phyloP scores from a whole-genome alignment of 1,140 invertebrate species.

The Drosophila jambulina region DNA sequence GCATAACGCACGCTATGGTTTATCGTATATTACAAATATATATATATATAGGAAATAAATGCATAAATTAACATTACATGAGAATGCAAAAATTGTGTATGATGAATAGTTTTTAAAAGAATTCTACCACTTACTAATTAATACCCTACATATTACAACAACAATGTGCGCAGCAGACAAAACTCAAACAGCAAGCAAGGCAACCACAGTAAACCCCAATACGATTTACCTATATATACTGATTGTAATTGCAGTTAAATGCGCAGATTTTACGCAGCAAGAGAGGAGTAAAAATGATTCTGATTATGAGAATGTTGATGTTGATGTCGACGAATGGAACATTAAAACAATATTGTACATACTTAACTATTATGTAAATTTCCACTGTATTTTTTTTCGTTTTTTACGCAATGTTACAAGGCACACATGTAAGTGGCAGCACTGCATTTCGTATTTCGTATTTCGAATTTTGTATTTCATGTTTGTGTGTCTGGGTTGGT shows the following conservation, averaged over 20 bases:
- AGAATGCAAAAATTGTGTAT: constrained; percentile 54
- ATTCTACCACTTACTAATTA: constrained; percentile 70
- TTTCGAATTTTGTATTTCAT: constrained; percentile 37
- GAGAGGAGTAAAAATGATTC: constrained; percentile 14
- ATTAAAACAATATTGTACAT: constrained; percentile 64
- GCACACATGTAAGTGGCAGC: constrained; percentile 61
- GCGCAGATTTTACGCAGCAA: constrained; percentile 46
- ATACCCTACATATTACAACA: constrained; percentile 41
- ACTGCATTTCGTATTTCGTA: constrained; percentile 61
- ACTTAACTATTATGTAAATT: constrained; percentile 82
- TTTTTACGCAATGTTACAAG: constrained; percentile 65
- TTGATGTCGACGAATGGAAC: constrained; percentile 14
- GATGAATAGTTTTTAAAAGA: constrained; percentile 65
- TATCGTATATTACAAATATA: constrained; percentile 61
- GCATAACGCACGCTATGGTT: constrained; percentile 58
- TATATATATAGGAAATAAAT: constrained; percentile 63
- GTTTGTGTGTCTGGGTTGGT: constrained; percentile 9
- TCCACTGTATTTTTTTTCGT: constrained; percentile 62
- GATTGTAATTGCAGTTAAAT: constrained; percentile 60
- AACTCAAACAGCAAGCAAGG: constrained; percentile 34
- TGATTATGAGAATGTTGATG: not conserved
- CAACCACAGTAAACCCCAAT: constrained; percentile 5
- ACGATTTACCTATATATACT: constrained; percentile 41
- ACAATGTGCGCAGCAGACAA: constrained; percentile 56
- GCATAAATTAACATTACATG: constrained; percentile 53